A percentile compares a stretch with the other conserved stretches of the same genome.
Conservation (phyloP, 2,797 vertebrate genomes). For the Alauda arvensis region DNA sequence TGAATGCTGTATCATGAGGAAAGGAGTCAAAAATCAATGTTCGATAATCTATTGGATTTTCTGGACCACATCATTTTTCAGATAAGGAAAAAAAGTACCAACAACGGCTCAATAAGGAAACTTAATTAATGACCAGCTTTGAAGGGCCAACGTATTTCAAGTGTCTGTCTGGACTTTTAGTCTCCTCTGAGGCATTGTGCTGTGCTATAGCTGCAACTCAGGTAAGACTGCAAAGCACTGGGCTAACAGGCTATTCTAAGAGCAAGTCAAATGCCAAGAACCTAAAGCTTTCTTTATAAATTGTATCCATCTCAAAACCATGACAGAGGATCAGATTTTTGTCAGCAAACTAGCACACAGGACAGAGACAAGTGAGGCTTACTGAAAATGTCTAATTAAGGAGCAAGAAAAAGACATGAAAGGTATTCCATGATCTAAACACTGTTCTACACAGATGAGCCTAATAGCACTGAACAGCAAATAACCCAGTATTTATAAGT, state of each 20-base stretch:
- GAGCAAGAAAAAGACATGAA: background rate
- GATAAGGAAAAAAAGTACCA: background rate
- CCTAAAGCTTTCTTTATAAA: background rate
- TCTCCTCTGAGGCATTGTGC: background rate
- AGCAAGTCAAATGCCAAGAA: background rate
- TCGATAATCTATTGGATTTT: background rate
- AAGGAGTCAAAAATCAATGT: background rate
- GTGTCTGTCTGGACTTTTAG: background rate
- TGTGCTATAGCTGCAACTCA: background rate
- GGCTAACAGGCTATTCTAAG: background rate
- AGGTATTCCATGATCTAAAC: background rate
- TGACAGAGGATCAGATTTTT: background rate
- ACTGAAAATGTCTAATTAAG: background rate
- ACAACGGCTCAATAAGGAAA: background rate
- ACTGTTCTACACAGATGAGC: background rate
- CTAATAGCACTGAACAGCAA: background rate
- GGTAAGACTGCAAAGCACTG: background rate
- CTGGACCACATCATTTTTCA: background rate
- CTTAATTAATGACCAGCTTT: background rate
- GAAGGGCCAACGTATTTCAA: background rate
- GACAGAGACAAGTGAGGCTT: background rate
- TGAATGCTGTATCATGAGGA: background rate
- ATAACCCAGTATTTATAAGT: background rate
- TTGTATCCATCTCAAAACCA: background rate
- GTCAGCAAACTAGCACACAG: background rate